A percentile compares a stretch with the other conserved stretches of the same genome.
These are phyloP conservation scores for Eulithis prunata DNA, from an alignment of 2,888 invertebrate genomes.

Conservation along the genomic window DNA sequence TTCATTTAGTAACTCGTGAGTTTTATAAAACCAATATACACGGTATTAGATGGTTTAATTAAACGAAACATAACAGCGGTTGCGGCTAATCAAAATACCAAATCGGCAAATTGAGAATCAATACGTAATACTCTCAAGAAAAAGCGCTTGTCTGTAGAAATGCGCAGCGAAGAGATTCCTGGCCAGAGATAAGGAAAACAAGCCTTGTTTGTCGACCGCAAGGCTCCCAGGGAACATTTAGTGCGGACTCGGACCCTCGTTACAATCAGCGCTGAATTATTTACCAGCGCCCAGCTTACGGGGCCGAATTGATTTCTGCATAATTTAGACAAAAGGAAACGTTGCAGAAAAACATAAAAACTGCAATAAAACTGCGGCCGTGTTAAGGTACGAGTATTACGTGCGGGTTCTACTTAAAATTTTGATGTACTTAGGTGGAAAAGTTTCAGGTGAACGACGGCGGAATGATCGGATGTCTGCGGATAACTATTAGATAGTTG, in stretches of 20 bases:
- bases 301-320: conserved; percentile 79
- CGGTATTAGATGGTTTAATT: conserved; percentile 12
- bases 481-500: conserved; percentile 77
- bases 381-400: conserved; percentile 30
- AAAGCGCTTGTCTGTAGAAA: conserved; percentile 50
- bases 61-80: conserved; percentile 19
- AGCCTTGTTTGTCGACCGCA: conserved; percentile 64
- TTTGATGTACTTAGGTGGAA: conserved; percentile 42
- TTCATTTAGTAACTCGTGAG: conserved; percentile 57
- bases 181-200: conserved; percentile 65
- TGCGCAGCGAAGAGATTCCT: conserved; percentile 55
- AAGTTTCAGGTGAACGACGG: conserved; percentile 38
- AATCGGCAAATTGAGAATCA: conserved; percentile 52
- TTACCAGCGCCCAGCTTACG: conserved; percentile 72
- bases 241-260: conserved; percentile 73
- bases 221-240: conserved; percentile 72
- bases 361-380: conserved; percentile 55
- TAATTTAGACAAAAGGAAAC: conserved; percentile 73
- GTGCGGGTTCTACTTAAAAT: conserved; percentile 35
- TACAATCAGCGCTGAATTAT: conserved; percentile 80
- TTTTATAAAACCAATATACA: conserved; percentile 23
- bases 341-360: conserved; percentile 63
- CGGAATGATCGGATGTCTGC: conserved; percentile 59
- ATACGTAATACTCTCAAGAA: conserved; percentile 49
- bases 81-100: conserved; percentile 46